Evolutionary conservation across 2,888 invertebrate genomes (phyloP), one percentile per base, ranked within the genome.

Genomic region (Drosophila hamatofila): DNA sequence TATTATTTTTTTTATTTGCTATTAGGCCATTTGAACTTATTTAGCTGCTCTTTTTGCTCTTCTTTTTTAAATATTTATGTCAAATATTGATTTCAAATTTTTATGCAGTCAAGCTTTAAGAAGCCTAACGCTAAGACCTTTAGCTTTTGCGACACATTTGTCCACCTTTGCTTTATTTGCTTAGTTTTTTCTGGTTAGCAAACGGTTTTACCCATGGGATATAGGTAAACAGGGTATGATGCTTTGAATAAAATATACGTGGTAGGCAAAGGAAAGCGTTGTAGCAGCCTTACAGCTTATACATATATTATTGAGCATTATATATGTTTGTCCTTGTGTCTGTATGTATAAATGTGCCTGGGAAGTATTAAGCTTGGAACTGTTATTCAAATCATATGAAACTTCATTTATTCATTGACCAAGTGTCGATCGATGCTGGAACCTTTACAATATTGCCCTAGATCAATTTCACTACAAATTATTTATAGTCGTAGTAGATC

Each of bases 81-180:
- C 74, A 86, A 81, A 76, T 85, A 88, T 85, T 88, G 88, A 88
- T 88, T 86, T 69, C 70, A 77, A 76, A 52, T 52, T 37, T 42
- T 25, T 27, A 44, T 60, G 63, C 49, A 61, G 49, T 42, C 35
- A 33, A 33, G 52, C 65, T 62, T 65, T 55, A 69, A 60, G 62
- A 56, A 65, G 44, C 61, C 42, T 37, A 49, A 18, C 7, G 44
- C 70, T 37, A 65, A 73, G 63, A 55, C 60, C 25, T 57, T 49
- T 57, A 46, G 69, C 63, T 52, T 56, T 35, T 48, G 42, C 51
- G 61, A 44, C 64, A 80, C 63, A 63, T 69, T 62, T 48, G 30
- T n/a, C 3, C 11, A 52, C 37, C 35, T 35, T n/a, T n/a, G 16
- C 52, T 23, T 52, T 37, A 16, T 52, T 52, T 52, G 23, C n/a